Percentiles rank a stretch among this genome's conserved stretches.
Evolutionary conservation across 2,888 invertebrate genomes (phyloP).

Genomic region (Lasioglossum zephyrum): DNA sequence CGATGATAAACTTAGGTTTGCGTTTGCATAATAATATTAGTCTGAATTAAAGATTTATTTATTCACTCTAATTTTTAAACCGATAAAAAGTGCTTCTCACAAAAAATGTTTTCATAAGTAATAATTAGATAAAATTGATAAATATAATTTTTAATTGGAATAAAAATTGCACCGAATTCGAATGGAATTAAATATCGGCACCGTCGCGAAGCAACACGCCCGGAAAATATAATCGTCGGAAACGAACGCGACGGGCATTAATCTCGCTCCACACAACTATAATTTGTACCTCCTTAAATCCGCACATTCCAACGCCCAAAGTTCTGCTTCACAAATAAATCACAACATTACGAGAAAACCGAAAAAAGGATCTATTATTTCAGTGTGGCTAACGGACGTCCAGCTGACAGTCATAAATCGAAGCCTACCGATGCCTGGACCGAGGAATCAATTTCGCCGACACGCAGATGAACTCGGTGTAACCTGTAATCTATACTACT

Average conservation of each 20-base stretch:
- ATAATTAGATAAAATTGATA: not conserved
- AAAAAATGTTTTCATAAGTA: not conserved
- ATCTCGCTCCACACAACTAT: not conserved
- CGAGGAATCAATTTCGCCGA: slow-evolving; percentile 60
- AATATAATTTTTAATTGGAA: not conserved
- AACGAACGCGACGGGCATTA: not conserved
- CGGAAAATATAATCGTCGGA: not conserved
- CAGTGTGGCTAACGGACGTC: slow-evolving; percentile 6
- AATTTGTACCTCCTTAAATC: slow-evolving; percentile 18
- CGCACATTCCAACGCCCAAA: not conserved
- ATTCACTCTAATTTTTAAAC: not conserved
- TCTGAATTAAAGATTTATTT: not conserved
- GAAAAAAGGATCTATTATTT: slow-evolving; percentile 37
- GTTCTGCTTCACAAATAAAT: slow-evolving; percentile 35
- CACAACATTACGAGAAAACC: slow-evolving; percentile 25
- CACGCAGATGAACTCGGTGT: slow-evolving; percentile 34
- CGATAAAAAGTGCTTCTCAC: not conserved
- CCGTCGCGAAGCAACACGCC: not conserved
- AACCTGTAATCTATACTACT: slow-evolving; percentile 56
- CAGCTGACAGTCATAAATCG: slow-evolving; percentile 48
- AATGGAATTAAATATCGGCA: not conserved
- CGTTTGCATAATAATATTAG: not conserved
- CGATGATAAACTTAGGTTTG: too few species aligned
- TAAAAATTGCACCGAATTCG: not conserved
- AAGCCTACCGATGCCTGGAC: slow-evolving; percentile 15